Percentiles rank a stretch among this genome's conserved stretches.
These are phyloP conservation scores for Ammodytes marinus DNA, from an alignment of 2,113 vertebrate genomes.

Conservation along the genomic window DNA sequence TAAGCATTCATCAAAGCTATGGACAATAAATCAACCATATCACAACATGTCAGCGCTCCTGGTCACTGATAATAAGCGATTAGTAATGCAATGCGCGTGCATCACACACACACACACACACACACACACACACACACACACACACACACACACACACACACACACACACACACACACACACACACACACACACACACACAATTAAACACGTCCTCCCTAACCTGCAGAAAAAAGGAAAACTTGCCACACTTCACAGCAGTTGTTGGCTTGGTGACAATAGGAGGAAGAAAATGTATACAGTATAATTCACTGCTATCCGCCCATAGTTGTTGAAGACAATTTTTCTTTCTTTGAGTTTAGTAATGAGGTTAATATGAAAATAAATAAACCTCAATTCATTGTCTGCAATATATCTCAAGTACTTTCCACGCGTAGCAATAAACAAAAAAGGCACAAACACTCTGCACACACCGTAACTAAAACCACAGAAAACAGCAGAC, in stretches of 20 bases:
- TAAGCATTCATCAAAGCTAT: slow-evolving; percentile 71
- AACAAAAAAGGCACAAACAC: neutral
- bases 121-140: neutral
- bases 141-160: neutral
- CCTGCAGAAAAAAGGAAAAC: slow-evolving; percentile 19
- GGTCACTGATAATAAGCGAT: slow-evolving; percentile 63
- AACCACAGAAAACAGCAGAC: neutral
- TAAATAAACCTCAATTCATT: neutral
- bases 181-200: neutral
- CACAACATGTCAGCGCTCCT: slow-evolving; percentile 55
- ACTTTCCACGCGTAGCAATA: neutral
- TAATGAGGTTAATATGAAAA: slow-evolving; percentile 9
- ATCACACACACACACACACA: slow-evolving; percentile 6
- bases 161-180: slow-evolving; percentile 15
- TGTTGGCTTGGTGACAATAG: neutral
- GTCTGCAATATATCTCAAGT: slow-evolving; percentile 15
- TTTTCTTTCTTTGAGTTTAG: neutral
- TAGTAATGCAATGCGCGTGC: slow-evolving; percentile 8
- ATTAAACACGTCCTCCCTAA: neutral
- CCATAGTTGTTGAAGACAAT: neutral
- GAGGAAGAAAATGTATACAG: neutral
- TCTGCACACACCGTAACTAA: neutral
- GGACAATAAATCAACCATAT: slow-evolving; percentile 75
- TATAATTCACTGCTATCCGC: neutral
- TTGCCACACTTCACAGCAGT: slow-evolving; percentile 1